Conservation (phyloP, 2,113 vertebrate genomes). For the Girardinichthys multiradiatus region DNA sequence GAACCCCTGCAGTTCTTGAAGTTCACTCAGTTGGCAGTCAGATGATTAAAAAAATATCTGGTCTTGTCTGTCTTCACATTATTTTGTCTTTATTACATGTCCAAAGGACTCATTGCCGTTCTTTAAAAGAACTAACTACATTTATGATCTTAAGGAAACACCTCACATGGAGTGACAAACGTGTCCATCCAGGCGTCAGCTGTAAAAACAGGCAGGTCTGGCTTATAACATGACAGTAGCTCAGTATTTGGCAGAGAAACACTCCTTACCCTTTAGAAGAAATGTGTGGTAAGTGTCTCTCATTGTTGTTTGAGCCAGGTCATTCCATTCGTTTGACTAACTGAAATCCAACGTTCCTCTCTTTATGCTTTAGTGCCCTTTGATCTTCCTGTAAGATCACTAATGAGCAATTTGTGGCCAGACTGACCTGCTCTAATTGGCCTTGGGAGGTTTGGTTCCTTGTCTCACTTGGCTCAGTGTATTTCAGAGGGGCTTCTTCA, state of each 20-base stretch:
- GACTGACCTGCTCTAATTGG: conserved; percentile 70
- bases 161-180: not conserved
- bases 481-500: conserved; percentile 16
- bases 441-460: conserved; percentile 35
- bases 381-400: conserved; percentile 68
- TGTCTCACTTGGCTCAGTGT: conserved; percentile 37
- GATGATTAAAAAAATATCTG: conserved; percentile 38
- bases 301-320: conserved; percentile 50
- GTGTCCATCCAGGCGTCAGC: conserved; percentile 33
- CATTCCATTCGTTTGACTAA: conserved; percentile 67
- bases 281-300: conserved; percentile 57
- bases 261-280: conserved; percentile 41
- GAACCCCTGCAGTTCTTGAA: conserved; percentile 27
- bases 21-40: conserved; percentile 25
- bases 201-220: conserved; percentile 36
- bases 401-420: conserved; percentile 72
- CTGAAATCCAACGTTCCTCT: conserved; percentile 47
- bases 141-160: not conserved
- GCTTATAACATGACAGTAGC: conserved; percentile 33
- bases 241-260: conserved; percentile 37
- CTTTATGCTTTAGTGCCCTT: conserved; percentile 48
- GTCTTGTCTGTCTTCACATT: conserved; percentile 29
- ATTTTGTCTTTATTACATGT: conserved; percentile 1
- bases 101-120: not conserved
- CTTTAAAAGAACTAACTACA: conserved; percentile 6